Evolutionary conservation across 1,140 invertebrate species (phyloP), one percentile per base, ranked within the genome.

Genomic region (Lasaia peninsularis): DNA sequence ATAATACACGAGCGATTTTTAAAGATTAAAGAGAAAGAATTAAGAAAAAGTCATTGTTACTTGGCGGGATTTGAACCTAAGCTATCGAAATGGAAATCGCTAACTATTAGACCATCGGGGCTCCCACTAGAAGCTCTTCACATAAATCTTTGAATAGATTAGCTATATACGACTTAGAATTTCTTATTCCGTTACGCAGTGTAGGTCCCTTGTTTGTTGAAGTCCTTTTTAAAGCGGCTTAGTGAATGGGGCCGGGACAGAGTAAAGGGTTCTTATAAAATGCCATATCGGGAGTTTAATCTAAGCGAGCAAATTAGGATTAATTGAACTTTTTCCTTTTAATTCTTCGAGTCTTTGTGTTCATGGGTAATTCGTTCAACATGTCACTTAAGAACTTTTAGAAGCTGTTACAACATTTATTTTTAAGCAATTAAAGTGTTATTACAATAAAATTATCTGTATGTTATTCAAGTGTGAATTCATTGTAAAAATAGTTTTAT

Each of bases 321-420:
- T 86, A 88, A 86, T 86, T 83, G 81, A 86, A 80, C 78, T 85
- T 84, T 81, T 86, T 80, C 75, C 73, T 80, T 79, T 85, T 80
- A 76, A 73, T 71, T 75, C 70, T 63, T 64, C 66, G 68, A 62
- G 72, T 69, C 72, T 79, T 82, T 85, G 74, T 85, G 57, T 62
- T 68, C 61, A 59, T 69, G 69, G 69, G 77, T 80, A 82, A 82
- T 81, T 80, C 73, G 74, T 73, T 72, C 68, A 67, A 71, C 75
- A 70, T 85, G 79, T 80, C 78, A 77, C 67, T 71, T 18, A 8
- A 21, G 64, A 71, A 78, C 49, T 37, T 70, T 33, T 59, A 66
- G 62, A 75, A 80, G 80, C 56, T 69, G 71, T 20, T 65, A 65
- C 60, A 62, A 63, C 60, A 40, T 20, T 60, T 49, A 37, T 32